phyloP scores from a whole-genome alignment of 2,113 vertebrate species.

The Halichoeres trimaculatus region DNA sequence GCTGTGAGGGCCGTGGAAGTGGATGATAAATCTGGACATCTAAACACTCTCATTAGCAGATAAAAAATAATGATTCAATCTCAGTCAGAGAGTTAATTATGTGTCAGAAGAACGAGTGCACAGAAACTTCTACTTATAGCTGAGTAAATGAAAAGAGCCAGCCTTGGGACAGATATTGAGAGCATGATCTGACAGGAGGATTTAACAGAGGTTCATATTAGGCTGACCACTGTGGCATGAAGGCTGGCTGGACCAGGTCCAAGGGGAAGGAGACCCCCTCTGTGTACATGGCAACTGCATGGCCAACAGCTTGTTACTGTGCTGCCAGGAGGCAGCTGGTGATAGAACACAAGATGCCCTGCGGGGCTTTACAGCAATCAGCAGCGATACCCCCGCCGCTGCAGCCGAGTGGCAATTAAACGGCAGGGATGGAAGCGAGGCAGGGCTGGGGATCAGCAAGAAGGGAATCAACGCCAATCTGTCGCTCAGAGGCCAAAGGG shows the following conservation, averaged over 20 bases:
- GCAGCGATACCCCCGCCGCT: slow-evolving; percentile 50
- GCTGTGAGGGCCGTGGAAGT: slow-evolving; percentile 4
- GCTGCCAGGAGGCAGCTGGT: slow-evolving; percentile 70
- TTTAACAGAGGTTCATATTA: slow-evolving; percentile 67
- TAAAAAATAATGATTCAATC: neutral
- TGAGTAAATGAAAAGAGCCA: slow-evolving; percentile 33
- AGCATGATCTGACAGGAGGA: slow-evolving; percentile 50
- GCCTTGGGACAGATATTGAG: slow-evolving; percentile 22
- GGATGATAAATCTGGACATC: slow-evolving; percentile 16
- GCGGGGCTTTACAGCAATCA: slow-evolving; percentile 72
- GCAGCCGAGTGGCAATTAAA: slow-evolving; percentile 59
- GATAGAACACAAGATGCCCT: slow-evolving; percentile 69
- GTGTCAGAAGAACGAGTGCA: neutral
- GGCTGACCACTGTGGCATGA: slow-evolving; percentile 64
- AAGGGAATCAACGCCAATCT: slow-evolving; percentile 38
- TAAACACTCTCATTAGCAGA: neutral
- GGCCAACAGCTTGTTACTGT: slow-evolving; percentile 74
- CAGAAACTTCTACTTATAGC: slow-evolving; percentile 9
- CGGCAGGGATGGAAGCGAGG: slow-evolving; percentile 27
- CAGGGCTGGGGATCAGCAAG: slow-evolving; percentile 3
- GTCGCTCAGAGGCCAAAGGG: slow-evolving; percentile 24
- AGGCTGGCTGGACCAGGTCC: slow-evolving; percentile 52
- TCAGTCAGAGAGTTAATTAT: neutral
- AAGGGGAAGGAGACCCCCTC: slow-evolving; percentile 62
- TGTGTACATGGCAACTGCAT: slow-evolving; percentile 71